Evolutionary conservation across 2,113 vertebrate genomes (phyloP), one percentile per base, ranked within the genome.

Genomic region (Ictidomys tridecemlineatus): DNA sequence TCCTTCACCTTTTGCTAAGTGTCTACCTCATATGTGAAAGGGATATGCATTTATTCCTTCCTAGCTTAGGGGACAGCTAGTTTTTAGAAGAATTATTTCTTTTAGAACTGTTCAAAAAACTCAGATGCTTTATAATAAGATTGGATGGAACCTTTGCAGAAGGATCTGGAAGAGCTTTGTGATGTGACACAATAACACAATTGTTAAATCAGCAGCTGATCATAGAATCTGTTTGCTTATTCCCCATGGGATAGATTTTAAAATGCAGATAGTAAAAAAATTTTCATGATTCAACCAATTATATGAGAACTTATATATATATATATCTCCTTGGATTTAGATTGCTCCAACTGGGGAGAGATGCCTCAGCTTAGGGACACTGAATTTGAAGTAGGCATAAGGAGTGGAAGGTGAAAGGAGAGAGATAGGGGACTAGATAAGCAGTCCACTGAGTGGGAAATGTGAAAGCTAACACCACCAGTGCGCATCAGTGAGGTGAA

Each of bases 21-120:
- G 22, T 84, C 24, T 72, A 18, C 1, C 14, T 93, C 11, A 12
- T 24, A 70, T 86, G 0, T 2, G n/a, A 89, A 93, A 92, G 10
- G 10, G 17, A 5, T 53, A 39, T 89, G 16, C 5, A 34, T 89
- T 85, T 86, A 17, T 76, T 96, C 9, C 93, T 93, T 84, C 24
- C 14, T 69, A 86, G 76, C 51, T 93, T 84, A 70, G 48, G 51
- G 67, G 37, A 24, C 61, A 48, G 39, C n/a, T 65, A 86, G 22
- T 53, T 78, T 91, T 83, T 69, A 87, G 73, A 67, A 37, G 4
- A 77, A 51, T 73, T 85, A 69, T 65, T 93, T 94, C 26, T 72
- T 96, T 89, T 53, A 48, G 65, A 91, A 76, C 39, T 67, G 1
- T 92, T 92, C 11, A 11, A 88, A 5, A 82, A 12, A 48, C 82